These are phyloP conservation scores for Toxostoma redivivum DNA, from an alignment of 2,113 vertebrate genomes.

Conservation along the genomic window DNA sequence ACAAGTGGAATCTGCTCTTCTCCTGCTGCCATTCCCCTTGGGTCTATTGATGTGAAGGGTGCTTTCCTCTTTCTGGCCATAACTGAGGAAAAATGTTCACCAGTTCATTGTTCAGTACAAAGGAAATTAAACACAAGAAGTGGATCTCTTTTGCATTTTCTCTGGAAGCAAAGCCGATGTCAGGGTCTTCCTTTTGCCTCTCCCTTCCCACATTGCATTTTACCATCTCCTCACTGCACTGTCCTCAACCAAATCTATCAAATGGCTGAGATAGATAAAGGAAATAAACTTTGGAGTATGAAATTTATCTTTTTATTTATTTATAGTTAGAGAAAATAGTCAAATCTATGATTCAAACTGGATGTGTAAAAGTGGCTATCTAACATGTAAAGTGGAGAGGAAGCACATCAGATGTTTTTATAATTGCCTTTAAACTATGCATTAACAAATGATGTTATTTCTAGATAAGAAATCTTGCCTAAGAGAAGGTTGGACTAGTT, in stretches of 20 bases:
- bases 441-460: neutral
- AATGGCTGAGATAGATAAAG: neutral
- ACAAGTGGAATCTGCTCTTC: neutral
- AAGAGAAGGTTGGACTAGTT: neutral
- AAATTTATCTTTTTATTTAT: neutral
- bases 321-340: neutral
- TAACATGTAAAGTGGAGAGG: neutral
- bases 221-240: neutral
- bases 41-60: neutral
- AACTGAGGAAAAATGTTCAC: neutral
- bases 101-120: neutral
- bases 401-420: neutral
- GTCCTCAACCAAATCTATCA: neutral
- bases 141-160: neutral
- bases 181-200: neutral
- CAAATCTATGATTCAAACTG: neutral
- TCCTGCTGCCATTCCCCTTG: neutral
- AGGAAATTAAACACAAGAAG: neutral
- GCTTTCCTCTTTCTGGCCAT: neutral
- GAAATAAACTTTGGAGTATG: neutral
- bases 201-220: neutral
- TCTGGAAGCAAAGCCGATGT: neutral
- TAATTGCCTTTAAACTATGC: neutral
- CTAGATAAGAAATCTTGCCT: neutral
- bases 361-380: neutral